Conservation (phyloP, 2,797 vertebrate species). For the Diceros bicornis region DNA sequence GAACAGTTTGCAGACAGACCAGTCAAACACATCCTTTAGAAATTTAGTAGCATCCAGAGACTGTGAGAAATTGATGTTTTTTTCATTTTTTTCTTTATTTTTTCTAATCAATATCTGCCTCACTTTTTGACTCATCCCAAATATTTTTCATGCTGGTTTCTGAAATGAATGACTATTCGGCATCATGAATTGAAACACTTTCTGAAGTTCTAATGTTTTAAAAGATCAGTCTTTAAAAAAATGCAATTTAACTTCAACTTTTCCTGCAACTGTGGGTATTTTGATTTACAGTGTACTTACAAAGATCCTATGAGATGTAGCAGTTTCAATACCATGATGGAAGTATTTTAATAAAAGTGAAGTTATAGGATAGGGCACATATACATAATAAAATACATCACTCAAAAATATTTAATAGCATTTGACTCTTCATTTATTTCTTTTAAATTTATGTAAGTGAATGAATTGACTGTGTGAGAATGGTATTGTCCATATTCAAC, state of each 20-base stretch:
- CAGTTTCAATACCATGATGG: not conserved
- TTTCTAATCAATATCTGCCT: not conserved
- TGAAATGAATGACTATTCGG: slow-evolving; percentile 51
- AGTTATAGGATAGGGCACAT: not conserved
- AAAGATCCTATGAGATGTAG: not conserved
- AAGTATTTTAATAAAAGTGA: not conserved
- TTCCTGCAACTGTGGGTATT: slow-evolving; percentile 18
- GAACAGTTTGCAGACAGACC: not conserved
- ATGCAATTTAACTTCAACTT: not conserved
- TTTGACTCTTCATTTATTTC: not conserved
- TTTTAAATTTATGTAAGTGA: not conserved
- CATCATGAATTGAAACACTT: slow-evolving; percentile 49
- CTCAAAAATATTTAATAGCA: not conserved
- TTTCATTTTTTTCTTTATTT: not conserved
- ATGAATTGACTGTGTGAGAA: not conserved
- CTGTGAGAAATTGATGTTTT: not conserved
- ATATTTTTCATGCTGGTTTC: slow-evolving; percentile 53
- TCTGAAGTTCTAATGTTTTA: slow-evolving; percentile 39
- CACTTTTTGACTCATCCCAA: not conserved
- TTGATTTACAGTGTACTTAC: not conserved
- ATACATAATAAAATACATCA: not conserved
- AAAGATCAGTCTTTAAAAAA: slow-evolving; percentile 49
- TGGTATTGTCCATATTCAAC: not conserved
- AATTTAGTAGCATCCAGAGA: not conserved
- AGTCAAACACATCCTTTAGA: not conserved